Percentiles rank a stretch among this genome's conserved stretches.
phyloP scores from a whole-genome alignment of 2,113 vertebrate species.

The Cebus imitator region DNA sequence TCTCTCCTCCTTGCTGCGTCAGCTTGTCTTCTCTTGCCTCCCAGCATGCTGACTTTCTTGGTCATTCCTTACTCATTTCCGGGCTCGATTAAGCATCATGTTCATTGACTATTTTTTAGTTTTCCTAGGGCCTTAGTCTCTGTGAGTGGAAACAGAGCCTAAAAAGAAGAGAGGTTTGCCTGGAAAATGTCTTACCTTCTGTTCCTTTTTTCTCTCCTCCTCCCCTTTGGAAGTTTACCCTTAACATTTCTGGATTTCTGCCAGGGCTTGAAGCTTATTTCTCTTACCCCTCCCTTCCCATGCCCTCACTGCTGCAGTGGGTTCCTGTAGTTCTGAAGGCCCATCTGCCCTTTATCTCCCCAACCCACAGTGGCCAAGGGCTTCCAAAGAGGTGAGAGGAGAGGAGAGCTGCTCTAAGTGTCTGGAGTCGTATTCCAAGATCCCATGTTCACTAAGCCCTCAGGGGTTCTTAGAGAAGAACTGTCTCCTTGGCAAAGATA shows the following conservation, averaged over 20 bases:
- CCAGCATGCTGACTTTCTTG: fast-evolving
- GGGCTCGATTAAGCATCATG: not conserved
- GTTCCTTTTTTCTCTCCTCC: not conserved
- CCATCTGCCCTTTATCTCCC: not conserved
- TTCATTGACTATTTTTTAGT: too few species aligned
- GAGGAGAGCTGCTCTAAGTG: fast-evolving
- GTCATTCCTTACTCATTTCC: not conserved
- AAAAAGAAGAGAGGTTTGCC: not conserved
- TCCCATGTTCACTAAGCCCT: fast-evolving
- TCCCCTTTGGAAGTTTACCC: not conserved
- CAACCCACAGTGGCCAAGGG: fast-evolving
- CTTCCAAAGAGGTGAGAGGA: not conserved
- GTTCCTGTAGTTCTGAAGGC: not conserved
- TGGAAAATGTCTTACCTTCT: not conserved
- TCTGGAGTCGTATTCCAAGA: not conserved
- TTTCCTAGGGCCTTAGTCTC: not conserved
- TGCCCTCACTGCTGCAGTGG: not conserved
- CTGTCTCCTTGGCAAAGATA: too few species aligned
- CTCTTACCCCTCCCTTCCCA: not conserved
- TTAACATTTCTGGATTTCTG: not conserved
- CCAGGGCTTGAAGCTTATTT: not conserved
- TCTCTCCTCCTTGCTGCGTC: too few species aligned
- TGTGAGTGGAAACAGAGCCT: not conserved
- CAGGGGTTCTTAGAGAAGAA: not conserved
- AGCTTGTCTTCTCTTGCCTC: not conserved